These are phyloP conservation scores for Archips xylosteana DNA, from an alignment of 2,888 invertebrate genomes.

Conservation along the genomic window DNA sequence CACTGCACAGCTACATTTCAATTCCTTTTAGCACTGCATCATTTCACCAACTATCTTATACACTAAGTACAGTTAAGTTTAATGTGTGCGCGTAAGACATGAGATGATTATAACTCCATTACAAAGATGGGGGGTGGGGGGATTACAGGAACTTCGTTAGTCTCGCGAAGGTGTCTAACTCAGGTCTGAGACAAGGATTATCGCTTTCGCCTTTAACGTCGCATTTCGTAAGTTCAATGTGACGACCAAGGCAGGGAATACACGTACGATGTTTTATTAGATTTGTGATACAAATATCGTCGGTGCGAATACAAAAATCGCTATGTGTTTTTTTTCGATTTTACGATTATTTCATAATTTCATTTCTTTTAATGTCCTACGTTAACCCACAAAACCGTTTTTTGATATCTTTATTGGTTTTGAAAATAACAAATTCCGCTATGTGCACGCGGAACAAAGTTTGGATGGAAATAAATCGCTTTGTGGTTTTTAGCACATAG, in stretches of 20 bases:
- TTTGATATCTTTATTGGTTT: no score
- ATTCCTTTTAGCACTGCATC: background rate
- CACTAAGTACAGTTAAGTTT: conserved; percentile 37
- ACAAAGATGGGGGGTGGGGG: conserved; percentile 63
- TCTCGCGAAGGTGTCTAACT: conserved; percentile 80
- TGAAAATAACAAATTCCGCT: no score
- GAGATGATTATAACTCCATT: conserved; percentile 82
- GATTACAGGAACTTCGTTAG: conserved; percentile 85
- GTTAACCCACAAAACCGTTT: no score
- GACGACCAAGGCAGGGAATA: conserved; percentile 24
- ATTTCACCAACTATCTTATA: background rate
- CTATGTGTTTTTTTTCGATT: no score
- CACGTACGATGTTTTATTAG: background rate
- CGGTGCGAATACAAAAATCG: no score
- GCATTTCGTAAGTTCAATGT: conserved; percentile 69
- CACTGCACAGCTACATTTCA: background rate
- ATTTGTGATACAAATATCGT: no score
- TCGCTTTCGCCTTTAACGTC: conserved; percentile 73
- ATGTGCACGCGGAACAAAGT: no score
- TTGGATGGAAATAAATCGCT: no score
- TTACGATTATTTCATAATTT: no score
- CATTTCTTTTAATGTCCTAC: no score
- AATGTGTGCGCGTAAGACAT: conserved; percentile 62
- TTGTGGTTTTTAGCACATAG: no score
- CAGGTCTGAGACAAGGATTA: conserved; percentile 77